A percentile compares a stretch with the other conserved stretches of the same genome.
These are phyloP conservation scores for Fulica atra DNA, from an alignment of 2,113 vertebrate species.

Conservation along the genomic window DNA sequence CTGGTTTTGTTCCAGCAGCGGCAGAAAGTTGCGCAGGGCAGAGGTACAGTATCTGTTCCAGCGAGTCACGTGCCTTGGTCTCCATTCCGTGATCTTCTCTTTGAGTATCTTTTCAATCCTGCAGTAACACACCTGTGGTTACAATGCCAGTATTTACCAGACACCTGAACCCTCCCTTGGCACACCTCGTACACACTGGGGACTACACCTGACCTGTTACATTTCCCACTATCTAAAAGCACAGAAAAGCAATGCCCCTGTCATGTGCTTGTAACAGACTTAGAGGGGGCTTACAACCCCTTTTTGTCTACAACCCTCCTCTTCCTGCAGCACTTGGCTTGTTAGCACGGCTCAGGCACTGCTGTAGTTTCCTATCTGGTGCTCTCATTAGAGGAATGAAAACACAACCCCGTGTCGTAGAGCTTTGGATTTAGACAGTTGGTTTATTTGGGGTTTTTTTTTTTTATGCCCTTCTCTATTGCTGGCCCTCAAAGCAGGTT, in stretches of 20 bases:
- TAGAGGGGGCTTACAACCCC: background rate
- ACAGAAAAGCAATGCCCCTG: background rate
- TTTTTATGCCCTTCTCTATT: background rate
- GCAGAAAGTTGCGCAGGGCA: conserved; percentile 88
- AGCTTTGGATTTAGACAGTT: background rate
- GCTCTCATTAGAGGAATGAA: background rate
- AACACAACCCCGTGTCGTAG: background rate
- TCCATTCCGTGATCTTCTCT: conserved; percentile 97
- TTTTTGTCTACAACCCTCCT: background rate
- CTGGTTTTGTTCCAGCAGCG: conserved; percentile 84
- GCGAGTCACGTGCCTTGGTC: conserved; percentile 90
- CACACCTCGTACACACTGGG: background rate
- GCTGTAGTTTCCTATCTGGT: no score
- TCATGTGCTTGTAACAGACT: background rate
- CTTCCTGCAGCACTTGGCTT: background rate
- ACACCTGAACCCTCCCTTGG: background rate
- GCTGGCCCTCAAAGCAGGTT: background rate
- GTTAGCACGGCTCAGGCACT: no score
- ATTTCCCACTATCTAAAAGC: no score
- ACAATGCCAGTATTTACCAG: background rate
- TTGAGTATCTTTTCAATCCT: conserved; percentile 95
- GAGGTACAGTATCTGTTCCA: conserved; percentile 95
- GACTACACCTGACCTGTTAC: background rate
- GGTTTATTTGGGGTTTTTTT: background rate
- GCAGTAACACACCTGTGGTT: background rate